Base-by-base conservation (phyloP, 2,113 vertebrate species). In the Piprites chloris region DNA sequence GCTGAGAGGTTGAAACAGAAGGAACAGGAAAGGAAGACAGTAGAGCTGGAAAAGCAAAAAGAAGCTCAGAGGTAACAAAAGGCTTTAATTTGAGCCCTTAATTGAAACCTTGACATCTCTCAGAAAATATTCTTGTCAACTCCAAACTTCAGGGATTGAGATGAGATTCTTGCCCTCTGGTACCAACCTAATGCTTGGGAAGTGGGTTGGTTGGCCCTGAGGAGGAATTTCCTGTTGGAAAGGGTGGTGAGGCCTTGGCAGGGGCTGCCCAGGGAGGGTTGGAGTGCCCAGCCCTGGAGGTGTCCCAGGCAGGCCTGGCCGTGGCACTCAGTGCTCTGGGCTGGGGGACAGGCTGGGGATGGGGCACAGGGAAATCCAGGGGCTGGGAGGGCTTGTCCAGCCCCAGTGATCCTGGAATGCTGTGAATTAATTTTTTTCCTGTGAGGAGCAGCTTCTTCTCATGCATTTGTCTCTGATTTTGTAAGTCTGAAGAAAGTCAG, bases 41-140 rank as follows among this genome's bases (percentile, higher is more conserved):
- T 97, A 42, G 98, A 98, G 86, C 75, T 98, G 74, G 98, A 98
- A 89, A 98, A 98, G 72, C 98, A 98, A 21, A 98, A 98, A 91
- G 98, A 98, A 89, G 94, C 95, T 91, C 98, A 98, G 82, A 98
- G 98, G 98, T 98, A 95, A 94, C 17, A 74, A 74, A 62, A 2
- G 71, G 26, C 41, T 91, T 23, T 69, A 76, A 41, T 56, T 59
- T 78, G 66, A 82, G 17, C 18, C 33, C 16, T 24, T 35, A 41
- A 12, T 16, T 56, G 15, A 14, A 33, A 33, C 41, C 22, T 67
- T 83, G 32, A 26, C 6, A 28, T 12, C 7, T 90, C 47, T 74
- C 9, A 49, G 61, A 22, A 84, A 77, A 72, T 47, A 42, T 27
- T 81, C 65, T 30, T 76, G 41, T n/a, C 19, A 35, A 30, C 58